These are phyloP conservation scores for Habropoda laboriosa DNA, from an alignment of 1,140 invertebrate species.

Conservation along the genomic window DNA sequence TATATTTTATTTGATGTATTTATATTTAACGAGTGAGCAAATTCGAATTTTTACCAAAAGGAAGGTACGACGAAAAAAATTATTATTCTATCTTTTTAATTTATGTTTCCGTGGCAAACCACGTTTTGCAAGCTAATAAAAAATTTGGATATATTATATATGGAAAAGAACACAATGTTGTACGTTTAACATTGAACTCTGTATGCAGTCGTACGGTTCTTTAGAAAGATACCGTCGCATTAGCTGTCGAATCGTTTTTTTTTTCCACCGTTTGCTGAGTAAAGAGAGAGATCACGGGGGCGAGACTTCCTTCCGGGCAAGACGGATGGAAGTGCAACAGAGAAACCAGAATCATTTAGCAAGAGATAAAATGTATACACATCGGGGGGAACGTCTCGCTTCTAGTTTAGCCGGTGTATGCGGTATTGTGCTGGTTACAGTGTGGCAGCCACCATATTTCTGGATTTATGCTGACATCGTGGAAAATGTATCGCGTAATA, in stretches of 20 bases:
- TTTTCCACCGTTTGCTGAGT: neutral
- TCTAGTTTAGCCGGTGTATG: slow-evolving; percentile 28
- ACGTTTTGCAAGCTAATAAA: no score
- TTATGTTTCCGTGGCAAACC: no score
- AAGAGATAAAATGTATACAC: slow-evolving; percentile 57
- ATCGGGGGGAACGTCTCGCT: slow-evolving; percentile 41
- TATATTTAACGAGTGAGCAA: no score
- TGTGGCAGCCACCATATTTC: slow-evolving; percentile 58
- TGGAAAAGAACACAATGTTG: no score
- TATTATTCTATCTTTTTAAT: no score
- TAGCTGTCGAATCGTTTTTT: neutral
- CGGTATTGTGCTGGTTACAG: slow-evolving; percentile 37
- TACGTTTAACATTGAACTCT: no score
- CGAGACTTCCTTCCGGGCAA: slow-evolving; percentile 26
- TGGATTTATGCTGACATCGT: slow-evolving; percentile 62
- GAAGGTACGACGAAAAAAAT: no score
- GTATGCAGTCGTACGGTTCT: neutral
- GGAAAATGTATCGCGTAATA: slow-evolving; percentile 60
- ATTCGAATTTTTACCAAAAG: no score
- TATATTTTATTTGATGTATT: no score
- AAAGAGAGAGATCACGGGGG: neutral
- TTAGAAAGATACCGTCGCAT: neutral
- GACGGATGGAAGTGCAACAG: slow-evolving; percentile 4
- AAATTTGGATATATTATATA: no score
- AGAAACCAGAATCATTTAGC: slow-evolving; percentile 46